phyloP scores from a whole-genome alignment of 1,140 invertebrate species.

The Trialeurodes vaporariorum region DNA sequence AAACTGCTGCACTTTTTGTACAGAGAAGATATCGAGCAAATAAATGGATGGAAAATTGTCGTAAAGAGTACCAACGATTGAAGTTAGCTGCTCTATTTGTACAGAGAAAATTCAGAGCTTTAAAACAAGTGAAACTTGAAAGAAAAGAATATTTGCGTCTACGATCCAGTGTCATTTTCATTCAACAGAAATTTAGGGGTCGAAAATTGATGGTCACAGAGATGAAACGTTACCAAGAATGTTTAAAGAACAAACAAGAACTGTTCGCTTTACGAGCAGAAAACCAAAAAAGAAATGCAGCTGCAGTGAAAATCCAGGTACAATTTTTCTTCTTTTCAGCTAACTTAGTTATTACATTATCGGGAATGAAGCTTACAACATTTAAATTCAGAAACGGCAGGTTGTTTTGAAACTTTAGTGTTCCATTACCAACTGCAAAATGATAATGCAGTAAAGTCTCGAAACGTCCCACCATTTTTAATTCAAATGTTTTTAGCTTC shows the following conservation, averaged over 20 bases:
- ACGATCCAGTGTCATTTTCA: background rate
- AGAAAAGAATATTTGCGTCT: slow-evolving; percentile 23
- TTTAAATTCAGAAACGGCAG: too few species aligned
- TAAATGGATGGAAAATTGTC: slow-evolving; percentile 28
- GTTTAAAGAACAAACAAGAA: background rate
- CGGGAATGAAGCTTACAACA: too few species aligned
- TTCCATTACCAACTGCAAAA: background rate
- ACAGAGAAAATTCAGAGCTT: slow-evolving; percentile 39
- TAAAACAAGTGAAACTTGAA: slow-evolving; percentile 16
- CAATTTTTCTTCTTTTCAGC: too few species aligned
- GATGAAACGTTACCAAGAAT: slow-evolving; percentile 1
- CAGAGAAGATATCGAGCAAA: slow-evolving; percentile 39
- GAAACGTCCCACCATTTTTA: too few species aligned
- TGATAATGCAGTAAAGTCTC: background rate
- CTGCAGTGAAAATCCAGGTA: slow-evolving; percentile 50
- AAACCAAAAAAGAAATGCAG: slow-evolving; percentile 22
- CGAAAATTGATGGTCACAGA: too few species aligned
- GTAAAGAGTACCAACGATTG: slow-evolving; percentile 19
- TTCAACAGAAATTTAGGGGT: background rate
- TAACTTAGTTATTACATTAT: too few species aligned
- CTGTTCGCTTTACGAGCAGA: slow-evolving; percentile 19
- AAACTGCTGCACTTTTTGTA: slow-evolving; percentile 39
- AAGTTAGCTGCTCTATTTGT: slow-evolving; percentile 42
- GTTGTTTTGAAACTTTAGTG: too few species aligned
- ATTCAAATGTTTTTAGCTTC: too few species aligned